Evolutionary conservation across 2,888 invertebrate genomes (phyloP), one percentile per base, ranked within the genome.

Genomic region (Isoperla grammatica): DNA sequence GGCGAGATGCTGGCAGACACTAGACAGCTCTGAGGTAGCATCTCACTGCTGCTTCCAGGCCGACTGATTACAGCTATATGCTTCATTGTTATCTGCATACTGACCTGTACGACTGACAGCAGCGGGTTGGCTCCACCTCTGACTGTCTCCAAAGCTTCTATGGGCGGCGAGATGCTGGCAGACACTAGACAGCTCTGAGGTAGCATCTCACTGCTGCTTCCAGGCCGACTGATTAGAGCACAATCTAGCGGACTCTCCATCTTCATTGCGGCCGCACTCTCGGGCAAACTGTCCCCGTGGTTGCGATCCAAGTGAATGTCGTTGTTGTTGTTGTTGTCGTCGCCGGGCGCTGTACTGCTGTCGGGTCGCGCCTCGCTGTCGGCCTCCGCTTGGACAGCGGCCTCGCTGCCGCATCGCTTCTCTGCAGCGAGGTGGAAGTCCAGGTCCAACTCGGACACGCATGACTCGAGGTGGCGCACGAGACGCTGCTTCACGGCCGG

Each of bases 371-470:
- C 60, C 48, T 63, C 62, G 58, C 72, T 71, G 39, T 73, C 72
- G 67, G 75, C 37, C 74, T 46, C 46, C 11, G 46, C 19, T 9
- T 46, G 15, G 5, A 29, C 48, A 19, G 17, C 15, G n/a, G 29
- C 29, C 29, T n/a, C 45, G 15, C 23, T 3, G 13, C 37, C 9
- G n/a, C 13, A 19, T 11, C 42, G 11, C 13, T 72, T 72, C 66
- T 74, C 22, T 72, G 74, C 45, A 72, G 69, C 53, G 55, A 66
- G 61, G 13, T 80, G 78, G 55, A 81, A 75, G 68, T 82, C 82
- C 60, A 81, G 72, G 67, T 82, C 82, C 17, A 83, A 76, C 68
- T 83, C 83, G 0, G 80, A 75, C n/a, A 82, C 78, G 70, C 83
- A 83, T 66, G 78, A 78, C 67, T 83, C 82, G 66, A 84, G 70